Evolutionary conservation across 2,113 vertebrate genomes (phyloP).

Genomic region (Festucalex cinctus): DNA sequence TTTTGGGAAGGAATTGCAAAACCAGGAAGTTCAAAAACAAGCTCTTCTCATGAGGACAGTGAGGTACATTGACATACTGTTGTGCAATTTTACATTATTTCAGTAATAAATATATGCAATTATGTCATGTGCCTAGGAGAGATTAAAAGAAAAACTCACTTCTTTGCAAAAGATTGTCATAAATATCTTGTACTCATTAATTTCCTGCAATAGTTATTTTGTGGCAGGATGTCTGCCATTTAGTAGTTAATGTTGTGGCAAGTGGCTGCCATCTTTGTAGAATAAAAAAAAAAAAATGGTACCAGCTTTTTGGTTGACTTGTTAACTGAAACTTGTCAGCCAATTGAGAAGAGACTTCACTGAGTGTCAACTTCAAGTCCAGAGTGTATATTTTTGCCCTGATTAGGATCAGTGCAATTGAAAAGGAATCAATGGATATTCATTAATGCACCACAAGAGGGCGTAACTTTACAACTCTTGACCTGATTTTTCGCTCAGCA

Average conservation of each 20-base stretch:
- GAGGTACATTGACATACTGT: slow-evolving; percentile 34
- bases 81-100: not conserved
- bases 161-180: not conserved
- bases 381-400: too few relatives aligned
- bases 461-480: not conserved
- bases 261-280: too few relatives aligned
- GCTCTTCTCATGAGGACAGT: slow-evolving; percentile 35
- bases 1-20: slow-evolving; percentile 70
- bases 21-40: slow-evolving; percentile 28
- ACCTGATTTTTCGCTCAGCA: slow-evolving; percentile 21
- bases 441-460: slow-evolving; percentile 16
- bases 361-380: too few relatives aligned
- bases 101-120: not conserved
- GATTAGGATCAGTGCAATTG: not conserved
- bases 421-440: not conserved
- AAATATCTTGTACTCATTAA: too few relatives aligned
- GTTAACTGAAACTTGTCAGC: too few relatives aligned
- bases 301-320: not conserved
- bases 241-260: too few relatives aligned
- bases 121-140: too few relatives aligned
- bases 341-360: too few relatives aligned
- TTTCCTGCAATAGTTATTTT: too few relatives aligned
- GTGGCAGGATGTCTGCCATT: too few relatives aligned
- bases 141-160: not conserved
- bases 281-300: too few relatives aligned